A percentile compares a stretch with the other conserved stretches of the same genome.
These are phyloP conservation scores for Lithobates sylvaticus DNA, from an alignment of 2,797 vertebrate species.

Conservation along the genomic window DNA sequence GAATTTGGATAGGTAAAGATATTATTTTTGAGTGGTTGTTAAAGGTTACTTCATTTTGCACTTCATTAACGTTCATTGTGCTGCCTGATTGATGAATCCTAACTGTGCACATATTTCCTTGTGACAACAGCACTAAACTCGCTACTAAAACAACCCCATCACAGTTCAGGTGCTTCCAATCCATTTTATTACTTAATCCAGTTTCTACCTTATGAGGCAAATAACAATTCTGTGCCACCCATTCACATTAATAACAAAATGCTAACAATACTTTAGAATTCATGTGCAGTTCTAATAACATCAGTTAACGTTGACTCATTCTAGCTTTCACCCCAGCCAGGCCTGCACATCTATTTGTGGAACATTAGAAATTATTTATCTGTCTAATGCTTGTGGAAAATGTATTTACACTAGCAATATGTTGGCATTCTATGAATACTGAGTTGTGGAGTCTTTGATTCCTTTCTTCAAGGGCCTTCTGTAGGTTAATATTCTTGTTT, in stretches of 20 bases:
- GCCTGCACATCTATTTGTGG: constrained; percentile 34
- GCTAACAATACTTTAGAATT: constrained; percentile 46
- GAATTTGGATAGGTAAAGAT: too few relatives aligned
- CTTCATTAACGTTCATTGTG: not conserved
- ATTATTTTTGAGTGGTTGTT: too few relatives aligned
- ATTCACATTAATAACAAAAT: constrained; percentile 50
- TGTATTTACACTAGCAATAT: constrained; percentile 53
- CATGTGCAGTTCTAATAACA: constrained; percentile 40
- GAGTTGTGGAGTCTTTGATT: constrained; percentile 43
- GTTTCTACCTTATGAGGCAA: constrained; percentile 37
- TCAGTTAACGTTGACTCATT: constrained; percentile 40
- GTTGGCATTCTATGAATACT: constrained; percentile 53
- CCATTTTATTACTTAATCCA: constrained; percentile 44
- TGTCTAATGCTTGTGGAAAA: constrained; percentile 47
- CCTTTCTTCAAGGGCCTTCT: constrained; percentile 44
- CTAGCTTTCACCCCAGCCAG: constrained; percentile 31
- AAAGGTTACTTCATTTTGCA: not conserved
- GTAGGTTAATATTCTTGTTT: constrained; percentile 54
- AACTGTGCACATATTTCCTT: not conserved
- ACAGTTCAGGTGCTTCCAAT: constrained; percentile 34
- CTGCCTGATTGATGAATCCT: not conserved
- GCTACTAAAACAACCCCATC: not conserved
- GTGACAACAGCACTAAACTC: not conserved
- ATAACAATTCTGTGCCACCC: constrained; percentile 10
- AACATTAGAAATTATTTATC: constrained; percentile 54